Evolutionary conservation across 2,797 vertebrate species (phyloP).

Genomic region (Enteromius afrohamiltoni): DNA sequence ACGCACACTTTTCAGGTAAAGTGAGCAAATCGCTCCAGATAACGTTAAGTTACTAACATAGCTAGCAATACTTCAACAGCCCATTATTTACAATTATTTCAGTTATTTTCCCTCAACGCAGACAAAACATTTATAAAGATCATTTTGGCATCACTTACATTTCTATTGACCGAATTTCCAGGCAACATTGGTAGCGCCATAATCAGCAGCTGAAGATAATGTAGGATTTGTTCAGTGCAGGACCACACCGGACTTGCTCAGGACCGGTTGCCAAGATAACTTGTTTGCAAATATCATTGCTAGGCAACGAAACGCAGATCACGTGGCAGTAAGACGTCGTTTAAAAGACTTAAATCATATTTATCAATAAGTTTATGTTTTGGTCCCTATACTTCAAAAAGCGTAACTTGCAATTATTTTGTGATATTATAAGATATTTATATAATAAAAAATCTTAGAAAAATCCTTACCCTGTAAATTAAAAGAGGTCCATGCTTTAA

Average conservation of each 20-base stretch:
- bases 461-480: too few relatives aligned
- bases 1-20: neutral
- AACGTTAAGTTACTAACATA: neutral
- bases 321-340: constrained; percentile 19
- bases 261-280: constrained; percentile 57
- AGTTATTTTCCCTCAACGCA: neutral
- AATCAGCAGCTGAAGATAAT: neutral
- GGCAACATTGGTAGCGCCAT: constrained; percentile 85
- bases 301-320: constrained; percentile 39
- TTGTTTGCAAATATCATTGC: constrained; percentile 56
- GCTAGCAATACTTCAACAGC: neutral
- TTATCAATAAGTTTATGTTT: too few relatives aligned
- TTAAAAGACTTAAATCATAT: too few relatives aligned
- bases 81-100: neutral
- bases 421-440: too few relatives aligned
- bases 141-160: constrained; percentile 77
- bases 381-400: too few relatives aligned
- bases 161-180: constrained; percentile 73
- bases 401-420: too few relatives aligned
- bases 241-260: neutral
- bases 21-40: neutral
- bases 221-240: neutral
- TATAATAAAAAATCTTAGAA: too few relatives aligned
- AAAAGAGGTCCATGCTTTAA: neutral
- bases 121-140: neutral